Evolutionary conservation across 2,113 vertebrate species (phyloP).

Genomic region (Neoarius graeffei): DNA sequence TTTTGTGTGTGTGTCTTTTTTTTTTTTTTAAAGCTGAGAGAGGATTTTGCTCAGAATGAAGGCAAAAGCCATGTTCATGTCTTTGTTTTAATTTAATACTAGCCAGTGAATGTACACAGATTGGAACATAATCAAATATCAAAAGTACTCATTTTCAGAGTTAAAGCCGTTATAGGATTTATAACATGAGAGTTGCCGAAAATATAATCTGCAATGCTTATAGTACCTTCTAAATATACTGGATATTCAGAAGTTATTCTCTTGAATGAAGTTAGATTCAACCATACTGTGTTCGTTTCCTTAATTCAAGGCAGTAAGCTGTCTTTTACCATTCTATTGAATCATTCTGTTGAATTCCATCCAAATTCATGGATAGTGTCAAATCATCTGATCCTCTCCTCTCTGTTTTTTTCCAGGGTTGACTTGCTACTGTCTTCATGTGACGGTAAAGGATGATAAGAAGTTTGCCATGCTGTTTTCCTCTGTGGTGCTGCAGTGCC

Average conservation of each 20-base stretch:
- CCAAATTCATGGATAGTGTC: neutral
- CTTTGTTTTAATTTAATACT: neutral
- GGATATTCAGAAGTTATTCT: neutral
- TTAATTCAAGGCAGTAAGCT: neutral
- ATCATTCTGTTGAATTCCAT: neutral
- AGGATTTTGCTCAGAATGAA: constrained; percentile 16
- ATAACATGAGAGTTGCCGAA: neutral
- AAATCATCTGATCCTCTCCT: neutral
- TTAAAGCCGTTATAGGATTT: neutral
- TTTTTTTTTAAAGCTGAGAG: constrained; percentile 25
- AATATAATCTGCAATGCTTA: neutral
- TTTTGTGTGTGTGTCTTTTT: neutral
- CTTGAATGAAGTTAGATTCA: neutral
- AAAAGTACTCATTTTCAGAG: neutral
- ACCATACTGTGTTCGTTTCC: neutral
- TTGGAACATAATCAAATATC: neutral
- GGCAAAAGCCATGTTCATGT: constrained; percentile 4
- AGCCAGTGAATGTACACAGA: neutral
- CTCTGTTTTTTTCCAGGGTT: constrained; percentile 23
- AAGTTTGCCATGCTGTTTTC: constrained; percentile 93
- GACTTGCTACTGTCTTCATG: constrained; percentile 76
- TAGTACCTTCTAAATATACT: neutral
- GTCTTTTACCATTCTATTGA: neutral
- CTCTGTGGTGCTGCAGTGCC: constrained; percentile 88
- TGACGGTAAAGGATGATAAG: constrained; percentile 84